A percentile compares a stretch with the other conserved stretches of the same genome.
phyloP scores from a whole-genome alignment of 2,888 invertebrate genomes.

The Trisateles emortualis region DNA sequence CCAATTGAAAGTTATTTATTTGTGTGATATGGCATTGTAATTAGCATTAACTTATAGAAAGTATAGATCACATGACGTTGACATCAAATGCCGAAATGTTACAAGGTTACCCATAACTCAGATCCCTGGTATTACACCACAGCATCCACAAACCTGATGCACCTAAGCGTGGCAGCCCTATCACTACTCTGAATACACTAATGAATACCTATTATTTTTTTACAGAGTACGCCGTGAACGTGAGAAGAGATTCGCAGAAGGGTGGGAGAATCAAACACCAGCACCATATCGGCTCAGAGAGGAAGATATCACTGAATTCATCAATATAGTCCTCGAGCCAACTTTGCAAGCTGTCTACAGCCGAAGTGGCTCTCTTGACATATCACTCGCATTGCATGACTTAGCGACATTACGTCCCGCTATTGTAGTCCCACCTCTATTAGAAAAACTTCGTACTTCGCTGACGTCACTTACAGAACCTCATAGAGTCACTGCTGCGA shows the following conservation, averaged over 20 bases:
- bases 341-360: conserved; percentile 93
- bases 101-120: no score
- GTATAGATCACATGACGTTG: no score
- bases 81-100: no score
- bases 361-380: conserved; percentile 88
- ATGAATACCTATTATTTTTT: conserved; percentile 21
- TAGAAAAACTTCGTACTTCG: conserved; percentile 93
- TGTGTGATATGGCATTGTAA: conserved; percentile 11
- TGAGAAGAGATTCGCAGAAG: conserved; percentile 80
- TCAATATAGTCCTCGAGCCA: conserved; percentile 91
- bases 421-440: conserved; percentile 92
- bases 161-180: no score
- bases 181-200: no score
- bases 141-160: no score
- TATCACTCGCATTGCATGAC: conserved; percentile 90
- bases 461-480: conserved; percentile 96
- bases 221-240: conserved; percentile 89
- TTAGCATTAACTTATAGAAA: no score
- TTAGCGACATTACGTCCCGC: conserved; percentile 93
- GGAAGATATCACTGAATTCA: conserved; percentile 93
- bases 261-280: conserved; percentile 91
- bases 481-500: conserved; percentile 91
- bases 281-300: conserved; percentile 91
- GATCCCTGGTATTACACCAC: no score
- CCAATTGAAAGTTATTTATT: not conserved